Conservation (phyloP, 2,888 invertebrate genomes). For the Protodeltote pygarga region DNA sequence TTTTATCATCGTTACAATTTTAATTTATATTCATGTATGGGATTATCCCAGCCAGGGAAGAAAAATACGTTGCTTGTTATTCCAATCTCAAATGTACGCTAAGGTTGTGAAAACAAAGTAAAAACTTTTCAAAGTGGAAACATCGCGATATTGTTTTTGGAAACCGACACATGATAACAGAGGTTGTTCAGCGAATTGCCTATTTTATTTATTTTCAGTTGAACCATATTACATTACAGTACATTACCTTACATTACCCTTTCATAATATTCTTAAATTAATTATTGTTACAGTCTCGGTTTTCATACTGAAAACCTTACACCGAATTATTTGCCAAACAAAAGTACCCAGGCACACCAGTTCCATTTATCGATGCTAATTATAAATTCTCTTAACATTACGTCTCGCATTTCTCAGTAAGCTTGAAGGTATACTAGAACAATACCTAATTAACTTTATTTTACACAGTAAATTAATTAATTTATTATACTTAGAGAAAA, state of each 20-base stretch:
- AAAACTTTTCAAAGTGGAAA: constrained; percentile 13
- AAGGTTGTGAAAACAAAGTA: constrained; percentile 2
- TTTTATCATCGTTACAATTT: too few species aligned
- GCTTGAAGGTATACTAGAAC: constrained; percentile 29
- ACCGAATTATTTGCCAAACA: constrained; percentile 17
- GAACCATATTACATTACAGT: too few species aligned
- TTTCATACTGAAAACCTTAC: constrained; percentile 16
- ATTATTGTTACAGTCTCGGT: constrained; percentile 11
- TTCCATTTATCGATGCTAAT: constrained; percentile 24
- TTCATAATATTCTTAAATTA: too few species aligned
- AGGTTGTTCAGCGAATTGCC: constrained; percentile 4
- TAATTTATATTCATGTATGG: too few species aligned
- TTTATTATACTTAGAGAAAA: constrained; percentile 4
- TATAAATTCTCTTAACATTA: constrained; percentile 29
- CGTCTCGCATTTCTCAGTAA: constrained; percentile 37
- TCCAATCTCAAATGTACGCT: not conserved
- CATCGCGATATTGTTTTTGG: constrained; percentile 10
- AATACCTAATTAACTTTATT: constrained; percentile 20
- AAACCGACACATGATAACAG: constrained; percentile 11
- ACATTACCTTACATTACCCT: too few species aligned
- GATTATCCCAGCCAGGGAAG: too few species aligned
- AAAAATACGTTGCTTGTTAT: not conserved
- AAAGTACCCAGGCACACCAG: constrained; percentile 9
- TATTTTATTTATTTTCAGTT: too few species aligned
- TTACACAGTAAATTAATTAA: constrained; percentile 4